phyloP scores from a whole-genome alignment of 1,140 invertebrate species.

The Drosophila nikananu region DNA sequence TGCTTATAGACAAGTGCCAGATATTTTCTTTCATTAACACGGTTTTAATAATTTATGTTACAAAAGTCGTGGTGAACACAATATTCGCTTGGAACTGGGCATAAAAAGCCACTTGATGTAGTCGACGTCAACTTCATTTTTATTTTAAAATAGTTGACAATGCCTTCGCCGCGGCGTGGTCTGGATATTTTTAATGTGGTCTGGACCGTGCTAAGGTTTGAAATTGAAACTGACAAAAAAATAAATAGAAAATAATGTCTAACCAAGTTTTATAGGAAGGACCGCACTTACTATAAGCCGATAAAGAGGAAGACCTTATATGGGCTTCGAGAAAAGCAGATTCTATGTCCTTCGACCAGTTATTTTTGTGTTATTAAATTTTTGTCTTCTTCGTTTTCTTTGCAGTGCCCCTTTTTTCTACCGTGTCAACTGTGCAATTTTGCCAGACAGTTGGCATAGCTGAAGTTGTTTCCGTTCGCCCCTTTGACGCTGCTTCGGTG shows the following conservation, averaged over 20 bases:
- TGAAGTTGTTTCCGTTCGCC: constrained; percentile 14
- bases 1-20: too few relatives aligned
- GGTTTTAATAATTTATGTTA: too few relatives aligned
- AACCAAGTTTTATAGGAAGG: constrained; percentile 7
- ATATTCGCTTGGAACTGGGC: background rate
- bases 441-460: constrained; percentile 44
- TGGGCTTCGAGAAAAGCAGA: too few relatives aligned
- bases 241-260: constrained; percentile 32
- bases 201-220: constrained; percentile 19
- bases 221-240: constrained; percentile 65
- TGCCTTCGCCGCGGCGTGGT: constrained; percentile 28
- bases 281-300: background rate
- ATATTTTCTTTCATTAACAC: too few relatives aligned
- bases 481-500: background rate
- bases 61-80: background rate
- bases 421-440: constrained; percentile 22
- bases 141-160: constrained; percentile 73
- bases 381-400: background rate
- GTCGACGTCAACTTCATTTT: constrained; percentile 74
- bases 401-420: background rate
- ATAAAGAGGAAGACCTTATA: background rate
- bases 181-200: constrained; percentile 29
- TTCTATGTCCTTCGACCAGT: background rate
- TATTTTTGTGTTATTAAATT: background rate
- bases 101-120: constrained; percentile 21